Base-by-base conservation (phyloP, 2,888 invertebrate genomes). In the Caenorhabditis sp. region DNA sequence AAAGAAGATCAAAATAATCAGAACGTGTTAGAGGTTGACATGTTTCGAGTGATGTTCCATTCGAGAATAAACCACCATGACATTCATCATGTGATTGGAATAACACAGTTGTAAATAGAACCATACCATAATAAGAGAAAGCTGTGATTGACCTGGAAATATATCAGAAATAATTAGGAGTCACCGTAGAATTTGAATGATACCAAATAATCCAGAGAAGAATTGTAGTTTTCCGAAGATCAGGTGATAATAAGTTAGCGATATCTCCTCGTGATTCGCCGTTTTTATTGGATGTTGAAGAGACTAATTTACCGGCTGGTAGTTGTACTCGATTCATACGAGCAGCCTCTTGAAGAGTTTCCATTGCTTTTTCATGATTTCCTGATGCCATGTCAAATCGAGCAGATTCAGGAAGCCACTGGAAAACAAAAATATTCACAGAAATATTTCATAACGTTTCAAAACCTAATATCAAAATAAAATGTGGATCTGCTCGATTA, bases 371-470 rank as follows among this genome's bases (percentile, higher is more conserved):
- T 69, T 95, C 94, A 4, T 93, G 92, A 87, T 93, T 92, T 0
- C 95, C 95, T 82, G 93, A 92, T 0, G 94, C 93, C 38, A 95
- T 93, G 84, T 94, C 93, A 89, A 91, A 96, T 72, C 95, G 91
- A 0, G 95, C 94, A 72, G 95, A 95, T 89, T 96, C 95, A 26
- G 96, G 95, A 64, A 96, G 89, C 95, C 95, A 96, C 94, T 94
- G 89, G 60, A 91, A 90, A 73, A 57, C 74, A 21, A 31, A 52
- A 52, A 23, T 54, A n/a, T n/a, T n/a, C n/a, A n/a, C n/a, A n/a
- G n/a, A n/a, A n/a, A n/a, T n/a, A n/a, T n/a, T n/a, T n/a, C n/a
- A n/a, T n/a, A n/a, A n/a, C n/a, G n/a, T n/a, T n/a, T n/a, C n/a
- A n/a, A n/a, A n/a, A n/a, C n/a, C n/a, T n/a, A n/a, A n/a, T n/a